A percentile compares a stretch with the other conserved stretches of the same genome.
These are phyloP conservation scores for Myopa testacea DNA, from an alignment of 2,888 invertebrate species.

Conservation along the genomic window DNA sequence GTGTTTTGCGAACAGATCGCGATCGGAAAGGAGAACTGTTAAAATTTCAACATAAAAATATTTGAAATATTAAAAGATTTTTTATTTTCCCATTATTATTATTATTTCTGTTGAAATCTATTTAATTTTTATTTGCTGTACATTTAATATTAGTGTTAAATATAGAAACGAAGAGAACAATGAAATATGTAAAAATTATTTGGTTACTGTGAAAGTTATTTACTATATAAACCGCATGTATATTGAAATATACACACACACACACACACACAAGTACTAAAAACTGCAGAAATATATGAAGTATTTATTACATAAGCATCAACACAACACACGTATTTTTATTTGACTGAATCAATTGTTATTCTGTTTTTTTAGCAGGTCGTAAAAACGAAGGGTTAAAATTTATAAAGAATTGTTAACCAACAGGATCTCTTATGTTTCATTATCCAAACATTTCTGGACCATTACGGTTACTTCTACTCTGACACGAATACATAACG, in stretches of 20 bases:
- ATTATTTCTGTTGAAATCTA: no score
- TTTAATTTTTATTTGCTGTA: background rate
- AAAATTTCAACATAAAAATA: no score
- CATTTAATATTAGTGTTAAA: constrained; percentile 22
- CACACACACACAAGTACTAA: constrained; percentile 9
- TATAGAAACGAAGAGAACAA: background rate
- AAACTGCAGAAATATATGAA: constrained; percentile 31
- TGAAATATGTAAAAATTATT: constrained; percentile 30
- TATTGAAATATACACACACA: constrained; percentile 12
- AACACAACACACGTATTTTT: background rate
- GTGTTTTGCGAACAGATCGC: no score
- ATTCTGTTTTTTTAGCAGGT: no score
- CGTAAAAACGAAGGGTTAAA: no score
- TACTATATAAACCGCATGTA: background rate
- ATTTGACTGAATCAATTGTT: background rate
- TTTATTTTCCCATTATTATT: no score
- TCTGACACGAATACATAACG: no score
- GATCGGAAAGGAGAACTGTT: no score
- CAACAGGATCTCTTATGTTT: no score
- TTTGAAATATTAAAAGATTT: no score
- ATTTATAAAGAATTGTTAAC: no score
- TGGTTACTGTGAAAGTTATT: constrained; percentile 19
- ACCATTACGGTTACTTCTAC: no score
- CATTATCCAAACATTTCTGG: background rate
- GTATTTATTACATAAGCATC: constrained; percentile 29